Evolutionary conservation across 1,140 invertebrate genomes (phyloP), one percentile per base, ranked within the genome.

Genomic region (Drosophila subpulchrella): DNA sequence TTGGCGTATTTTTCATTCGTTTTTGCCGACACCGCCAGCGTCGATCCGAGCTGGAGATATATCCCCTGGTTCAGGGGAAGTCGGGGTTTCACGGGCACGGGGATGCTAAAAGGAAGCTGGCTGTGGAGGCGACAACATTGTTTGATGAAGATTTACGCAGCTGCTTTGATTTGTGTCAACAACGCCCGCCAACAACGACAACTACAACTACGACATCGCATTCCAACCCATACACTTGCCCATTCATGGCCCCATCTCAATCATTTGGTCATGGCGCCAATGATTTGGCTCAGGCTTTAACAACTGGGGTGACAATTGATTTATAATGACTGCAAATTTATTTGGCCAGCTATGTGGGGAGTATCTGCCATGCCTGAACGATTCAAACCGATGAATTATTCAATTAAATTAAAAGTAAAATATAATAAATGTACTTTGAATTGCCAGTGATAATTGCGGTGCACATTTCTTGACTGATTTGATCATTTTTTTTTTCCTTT

Each of bases 121-220:
- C 12, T 32, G 71, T 30, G 44, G 61, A 32, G 36, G 53, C 30
- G 50, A 71, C 51, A 70, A 71, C 39, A 46, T 50, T 57, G 59
- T 66, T 83, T 89, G 80, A 88, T 88, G 84, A 88, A 88, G 83
- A 88, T 89, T 88, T 88, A 89, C 80, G 83, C 65, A 79, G 75
- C 46, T 89, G 73, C 83, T 88, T 89, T 88, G 83, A 88, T 88
- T 88, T 88, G 76, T 88, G 84, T 83, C 83, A 89, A 89, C 83
- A 84, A 62, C 62, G 68, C 61, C 61, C 56, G 39, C 74, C 56
- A 48, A 56, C 66, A 54, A 30, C 44, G 30, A 46, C 53, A 55
- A 48, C 27, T 27, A 27, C 27, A 27, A 27, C 27, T 27, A 5
- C 57, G 10, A 50, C 46, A 59, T 30, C 51, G 60, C 54, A 59